Evolutionary conservation across 30 jellyfish, hydroid and myxozoan genomes (phyloP).

Genomic region (Turritopsis dohrnii): DNA sequence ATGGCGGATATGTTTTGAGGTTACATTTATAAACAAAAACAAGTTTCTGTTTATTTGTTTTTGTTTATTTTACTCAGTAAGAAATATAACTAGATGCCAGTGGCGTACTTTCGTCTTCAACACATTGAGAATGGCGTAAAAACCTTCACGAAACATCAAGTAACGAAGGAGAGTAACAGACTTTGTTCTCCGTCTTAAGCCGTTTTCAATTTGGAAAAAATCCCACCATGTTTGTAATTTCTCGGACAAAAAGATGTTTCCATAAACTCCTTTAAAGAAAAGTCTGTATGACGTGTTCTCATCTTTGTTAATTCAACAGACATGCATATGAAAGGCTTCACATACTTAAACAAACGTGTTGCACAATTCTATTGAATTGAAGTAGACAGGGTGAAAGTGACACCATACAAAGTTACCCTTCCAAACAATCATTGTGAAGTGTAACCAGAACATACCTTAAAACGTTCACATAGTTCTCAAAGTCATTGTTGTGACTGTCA

Average conservation of each 20-base stretch:
- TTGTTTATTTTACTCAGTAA: background rate
- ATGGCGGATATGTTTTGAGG: background rate
- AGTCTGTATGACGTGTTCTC: constrained; percentile 6
- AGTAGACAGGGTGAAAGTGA: too few relatives aligned
- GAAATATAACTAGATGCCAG: background rate
- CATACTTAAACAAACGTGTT: too few relatives aligned
- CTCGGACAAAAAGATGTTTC: too few relatives aligned
- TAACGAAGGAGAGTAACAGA: background rate
- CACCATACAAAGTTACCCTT: too few relatives aligned
- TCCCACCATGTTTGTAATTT: too few relatives aligned
- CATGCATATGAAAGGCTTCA: too few relatives aligned
- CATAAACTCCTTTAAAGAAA: constrained; percentile 4
- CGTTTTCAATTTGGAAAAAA: too few relatives aligned
- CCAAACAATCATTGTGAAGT: too few relatives aligned
- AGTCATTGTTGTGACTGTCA: constrained; percentile 70
- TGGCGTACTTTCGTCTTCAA: background rate
- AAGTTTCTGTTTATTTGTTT: background rate
- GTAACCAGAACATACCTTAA: constrained; percentile 49
- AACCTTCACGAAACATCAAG: background rate
- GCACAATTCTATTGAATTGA: too few relatives aligned
- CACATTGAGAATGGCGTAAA: background rate
- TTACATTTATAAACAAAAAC: background rate
- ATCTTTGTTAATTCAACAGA: background rate
- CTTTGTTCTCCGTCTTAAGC: too few relatives aligned
- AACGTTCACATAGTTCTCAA: constrained; percentile 63